A percentile compares a stretch with the other conserved stretches of the same genome.
Evolutionary conservation across 2,888 invertebrate species (phyloP).

Genomic region (Cantharis nigra): DNA sequence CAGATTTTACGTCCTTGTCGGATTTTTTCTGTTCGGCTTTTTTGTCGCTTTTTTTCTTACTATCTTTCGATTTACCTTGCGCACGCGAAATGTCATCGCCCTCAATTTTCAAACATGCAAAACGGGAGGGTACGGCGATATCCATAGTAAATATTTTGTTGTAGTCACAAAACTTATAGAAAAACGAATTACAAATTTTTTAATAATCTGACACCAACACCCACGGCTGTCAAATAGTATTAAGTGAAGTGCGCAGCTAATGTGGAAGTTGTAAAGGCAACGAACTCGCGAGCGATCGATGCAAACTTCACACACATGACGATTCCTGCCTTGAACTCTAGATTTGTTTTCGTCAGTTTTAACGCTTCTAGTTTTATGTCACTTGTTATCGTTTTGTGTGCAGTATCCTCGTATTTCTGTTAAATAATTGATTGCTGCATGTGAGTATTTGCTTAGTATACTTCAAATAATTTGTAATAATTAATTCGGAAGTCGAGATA

Average conservation of each 20-base stretch:
- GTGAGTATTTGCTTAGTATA: not conserved
- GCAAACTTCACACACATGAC: not conserved
- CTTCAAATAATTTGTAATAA: not conserved
- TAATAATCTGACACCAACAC: not conserved
- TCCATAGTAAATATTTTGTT: conserved; percentile 57
- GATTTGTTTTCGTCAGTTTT: not conserved
- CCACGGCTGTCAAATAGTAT: not conserved
- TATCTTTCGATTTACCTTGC: conserved; percentile 50
- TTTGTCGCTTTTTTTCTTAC: conserved; percentile 40
- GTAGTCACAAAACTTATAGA: not conserved
- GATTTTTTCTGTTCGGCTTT: conserved; percentile 26
- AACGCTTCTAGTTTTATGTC: not conserved
- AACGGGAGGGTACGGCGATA: conserved; percentile 71
- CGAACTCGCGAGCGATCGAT: not conserved
- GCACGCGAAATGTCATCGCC: conserved; percentile 66
- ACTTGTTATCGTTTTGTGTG: not conserved
- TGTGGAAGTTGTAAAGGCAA: not conserved
- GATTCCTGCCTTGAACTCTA: not conserved
- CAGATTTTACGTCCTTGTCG: conserved; percentile 27
- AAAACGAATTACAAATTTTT: not conserved
- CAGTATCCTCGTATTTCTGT: not conserved
- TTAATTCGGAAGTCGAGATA: not conserved
- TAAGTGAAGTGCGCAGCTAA: not conserved
- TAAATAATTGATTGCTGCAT: not conserved
- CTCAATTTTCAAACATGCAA: conserved; percentile 74